phyloP scores from a whole-genome alignment of 2,888 invertebrate species.

The Exocentrus adspersus region DNA sequence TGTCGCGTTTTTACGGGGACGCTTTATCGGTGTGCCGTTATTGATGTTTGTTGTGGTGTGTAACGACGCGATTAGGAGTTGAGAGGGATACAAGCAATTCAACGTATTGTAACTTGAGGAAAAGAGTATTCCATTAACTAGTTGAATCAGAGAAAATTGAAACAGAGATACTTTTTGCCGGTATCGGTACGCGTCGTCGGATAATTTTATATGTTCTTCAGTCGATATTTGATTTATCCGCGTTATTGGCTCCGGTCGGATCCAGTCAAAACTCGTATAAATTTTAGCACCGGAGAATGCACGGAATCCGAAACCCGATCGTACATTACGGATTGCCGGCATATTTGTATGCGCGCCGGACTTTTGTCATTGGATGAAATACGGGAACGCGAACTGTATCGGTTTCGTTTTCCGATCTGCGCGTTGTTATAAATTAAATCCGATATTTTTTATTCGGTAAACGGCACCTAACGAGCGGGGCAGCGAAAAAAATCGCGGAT shows the following conservation, averaged over 20 bases:
- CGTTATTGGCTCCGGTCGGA: not conserved
- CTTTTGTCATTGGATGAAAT: conserved; percentile 33
- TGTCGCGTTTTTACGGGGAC: conserved; percentile 36
- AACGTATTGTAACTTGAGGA: too few species aligned
- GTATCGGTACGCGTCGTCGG: too few species aligned
- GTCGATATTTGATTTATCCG: not conserved
- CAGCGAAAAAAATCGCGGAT: conserved; percentile 8
- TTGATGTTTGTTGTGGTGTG: conserved; percentile 24
- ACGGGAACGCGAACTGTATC: conserved; percentile 29
- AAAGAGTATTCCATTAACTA: too few species aligned
- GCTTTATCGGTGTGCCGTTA: conserved; percentile 21
- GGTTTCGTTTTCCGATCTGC: too few species aligned
- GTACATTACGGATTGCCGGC: conserved; percentile 29
- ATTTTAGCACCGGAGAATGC: conserved; percentile 32
- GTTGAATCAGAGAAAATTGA: too few species aligned
- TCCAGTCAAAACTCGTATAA: conserved; percentile 32
- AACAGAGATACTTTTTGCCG: too few species aligned
- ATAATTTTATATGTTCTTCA: too few species aligned
- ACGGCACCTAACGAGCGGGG: not conserved
- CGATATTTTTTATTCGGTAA: too few species aligned
- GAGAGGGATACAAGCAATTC: too few species aligned
- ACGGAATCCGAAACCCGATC: conserved; percentile 31
- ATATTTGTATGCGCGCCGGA: conserved; percentile 32
- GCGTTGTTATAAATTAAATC: not conserved
- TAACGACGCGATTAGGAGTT: too few species aligned